Percentiles rank a stretch among this genome's conserved stretches.
These are phyloP conservation scores for Molossus alvarezi DNA, from an alignment of 2,797 vertebrate genomes.

Conservation along the genomic window DNA sequence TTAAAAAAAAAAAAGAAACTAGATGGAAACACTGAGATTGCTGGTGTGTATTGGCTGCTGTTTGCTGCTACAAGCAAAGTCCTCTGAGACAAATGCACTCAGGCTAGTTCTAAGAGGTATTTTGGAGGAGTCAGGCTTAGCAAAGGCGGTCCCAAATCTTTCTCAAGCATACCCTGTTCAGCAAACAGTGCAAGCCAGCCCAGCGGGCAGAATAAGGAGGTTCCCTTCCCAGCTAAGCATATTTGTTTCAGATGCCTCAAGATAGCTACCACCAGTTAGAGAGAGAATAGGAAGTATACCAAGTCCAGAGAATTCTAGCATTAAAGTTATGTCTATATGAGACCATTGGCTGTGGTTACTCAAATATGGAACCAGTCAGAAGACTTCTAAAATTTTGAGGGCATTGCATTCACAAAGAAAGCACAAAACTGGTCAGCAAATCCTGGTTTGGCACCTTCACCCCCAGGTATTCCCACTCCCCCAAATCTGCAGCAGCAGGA, in stretches of 20 bases:
- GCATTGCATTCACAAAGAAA: neutral
- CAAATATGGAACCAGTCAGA: neutral
- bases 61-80: neutral
- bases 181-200: neutral
- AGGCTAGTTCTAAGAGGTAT: neutral
- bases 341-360: neutral
- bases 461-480: neutral
- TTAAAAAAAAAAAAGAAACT: neutral
- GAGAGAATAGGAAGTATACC: neutral
- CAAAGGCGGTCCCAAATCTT: neutral
- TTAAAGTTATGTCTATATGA: neutral
- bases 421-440: neutral
- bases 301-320: neutral
- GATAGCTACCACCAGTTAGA: neutral
- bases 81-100: neutral
- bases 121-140: neutral
- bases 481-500: neutral
- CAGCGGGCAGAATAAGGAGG: neutral
- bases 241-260: conserved; percentile 29
- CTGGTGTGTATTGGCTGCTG: neutral
- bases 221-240: neutral
- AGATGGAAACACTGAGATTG: neutral
- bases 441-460: neutral
- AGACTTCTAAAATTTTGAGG: neutral
- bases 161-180: neutral